These are phyloP conservation scores for Danaus plexippus DNA, from an alignment of 1,140 invertebrate genomes.

Conservation along the genomic window DNA sequence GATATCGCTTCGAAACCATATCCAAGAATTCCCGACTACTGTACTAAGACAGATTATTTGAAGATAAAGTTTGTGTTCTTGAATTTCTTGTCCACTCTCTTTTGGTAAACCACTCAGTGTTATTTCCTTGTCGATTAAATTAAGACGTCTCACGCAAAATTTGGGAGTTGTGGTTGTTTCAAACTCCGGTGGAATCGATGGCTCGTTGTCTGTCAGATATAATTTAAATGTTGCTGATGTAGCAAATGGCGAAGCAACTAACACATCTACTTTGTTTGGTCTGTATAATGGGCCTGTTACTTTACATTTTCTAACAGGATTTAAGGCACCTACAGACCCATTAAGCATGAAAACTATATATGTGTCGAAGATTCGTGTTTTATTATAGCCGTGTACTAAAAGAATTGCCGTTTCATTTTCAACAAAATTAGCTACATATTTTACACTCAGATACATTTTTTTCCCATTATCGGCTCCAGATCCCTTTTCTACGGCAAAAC, in stretches of 20 bases:
- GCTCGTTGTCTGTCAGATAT: slow-evolving; percentile 50
- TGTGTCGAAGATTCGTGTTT: slow-evolving; percentile 61
- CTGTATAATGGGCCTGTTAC: slow-evolving; percentile 53
- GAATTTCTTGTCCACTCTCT: slow-evolving; percentile 40
- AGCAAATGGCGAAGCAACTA: slow-evolving; percentile 49
- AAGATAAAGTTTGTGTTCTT: slow-evolving; percentile 50
- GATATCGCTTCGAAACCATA: slow-evolving; percentile 52
- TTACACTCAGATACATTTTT: slow-evolving; percentile 48
- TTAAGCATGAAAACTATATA: slow-evolving; percentile 49
- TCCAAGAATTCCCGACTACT: slow-evolving; percentile 47
- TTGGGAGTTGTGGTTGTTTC: slow-evolving; percentile 27
- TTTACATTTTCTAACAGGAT: slow-evolving; percentile 50
- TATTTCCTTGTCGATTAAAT: slow-evolving; percentile 55
- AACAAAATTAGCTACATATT: slow-evolving; percentile 54
- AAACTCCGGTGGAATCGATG: slow-evolving; percentile 41
- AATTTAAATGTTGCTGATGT: slow-evolving; percentile 30
- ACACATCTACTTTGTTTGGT: slow-evolving; percentile 50
- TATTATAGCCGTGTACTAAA: slow-evolving; percentile 58
- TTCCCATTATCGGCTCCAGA: slow-evolving; percentile 42
- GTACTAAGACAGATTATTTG: slow-evolving; percentile 53
- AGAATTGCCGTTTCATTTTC: slow-evolving; percentile 43
- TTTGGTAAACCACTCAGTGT: slow-evolving; percentile 39
- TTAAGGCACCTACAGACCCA: slow-evolving; percentile 35
- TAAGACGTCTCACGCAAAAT: slow-evolving; percentile 45
- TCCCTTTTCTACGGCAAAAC: slow-evolving; percentile 51